Evolutionary conservation across 2,113 vertebrate genomes (phyloP).

Genomic region (Centropus unirufus): DNA sequence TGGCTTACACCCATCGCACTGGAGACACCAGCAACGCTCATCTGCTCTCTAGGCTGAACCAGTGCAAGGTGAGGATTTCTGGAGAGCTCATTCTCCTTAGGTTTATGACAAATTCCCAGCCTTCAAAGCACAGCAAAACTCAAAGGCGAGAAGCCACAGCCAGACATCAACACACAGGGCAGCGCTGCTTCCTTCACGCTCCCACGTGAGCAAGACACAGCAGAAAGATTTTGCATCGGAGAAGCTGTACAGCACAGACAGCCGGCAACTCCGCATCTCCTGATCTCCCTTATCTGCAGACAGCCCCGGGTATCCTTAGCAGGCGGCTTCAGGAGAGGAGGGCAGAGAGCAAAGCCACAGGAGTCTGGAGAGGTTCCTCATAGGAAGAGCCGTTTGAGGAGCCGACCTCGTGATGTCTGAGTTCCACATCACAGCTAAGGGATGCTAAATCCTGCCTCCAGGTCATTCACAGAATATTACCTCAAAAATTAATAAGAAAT

Average conservation of each 20-base stretch:
- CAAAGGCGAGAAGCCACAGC: background rate
- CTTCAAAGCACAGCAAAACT: background rate
- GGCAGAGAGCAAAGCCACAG: background rate
- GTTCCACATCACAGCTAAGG: background rate
- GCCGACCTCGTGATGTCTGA: background rate
- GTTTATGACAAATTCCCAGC: background rate
- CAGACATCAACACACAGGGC: background rate
- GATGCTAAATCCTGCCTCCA: background rate
- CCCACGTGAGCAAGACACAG: background rate
- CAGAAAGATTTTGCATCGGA: background rate
- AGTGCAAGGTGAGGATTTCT: background rate
- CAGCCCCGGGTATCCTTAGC: background rate
- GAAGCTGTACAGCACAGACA: background rate
- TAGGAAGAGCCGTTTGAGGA: background rate
- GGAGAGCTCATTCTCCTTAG: background rate
- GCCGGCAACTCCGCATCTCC: background rate
- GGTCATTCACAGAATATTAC: background rate
- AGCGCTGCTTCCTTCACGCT: background rate
- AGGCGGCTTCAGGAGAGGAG: background rate
- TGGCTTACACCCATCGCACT: background rate
- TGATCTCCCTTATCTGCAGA: background rate
- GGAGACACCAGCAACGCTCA: background rate
- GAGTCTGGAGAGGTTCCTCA: background rate
- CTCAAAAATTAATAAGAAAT: background rate
- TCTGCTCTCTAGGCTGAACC: background rate